Conservation (phyloP, 2,797 vertebrate species). For the Sebastes variabilis region DNA sequence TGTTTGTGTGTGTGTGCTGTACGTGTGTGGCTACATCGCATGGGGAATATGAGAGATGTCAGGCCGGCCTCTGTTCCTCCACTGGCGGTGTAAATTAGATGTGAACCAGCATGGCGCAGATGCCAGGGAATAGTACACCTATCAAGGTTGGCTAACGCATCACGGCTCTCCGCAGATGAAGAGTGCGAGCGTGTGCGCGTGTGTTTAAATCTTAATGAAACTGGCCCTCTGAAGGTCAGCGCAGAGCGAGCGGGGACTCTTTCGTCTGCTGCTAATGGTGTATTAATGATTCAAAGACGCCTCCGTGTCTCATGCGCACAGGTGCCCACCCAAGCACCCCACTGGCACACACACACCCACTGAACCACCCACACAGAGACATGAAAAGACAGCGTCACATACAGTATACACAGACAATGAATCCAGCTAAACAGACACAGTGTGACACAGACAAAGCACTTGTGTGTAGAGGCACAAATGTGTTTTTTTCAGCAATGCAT, state of each 20-base stretch:
- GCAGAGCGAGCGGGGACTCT: conserved; percentile 50
- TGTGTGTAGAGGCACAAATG: conserved; percentile 14
- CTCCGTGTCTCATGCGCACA: conserved; percentile 38
- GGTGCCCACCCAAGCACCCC: conserved; percentile 40
- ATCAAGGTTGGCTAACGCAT: conserved; percentile 68
- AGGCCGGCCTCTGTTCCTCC: conserved; percentile 53
- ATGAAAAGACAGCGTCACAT: conserved; percentile 13
- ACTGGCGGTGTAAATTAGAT: conserved; percentile 65
- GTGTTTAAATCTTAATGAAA: conserved; percentile 78
- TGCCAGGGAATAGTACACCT: conserved; percentile 60
- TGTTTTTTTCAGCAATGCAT: background rate
- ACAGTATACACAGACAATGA: conserved; percentile 35
- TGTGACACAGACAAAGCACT: conserved; percentile 36
- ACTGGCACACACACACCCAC: background rate
- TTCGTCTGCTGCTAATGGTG: conserved; percentile 72
- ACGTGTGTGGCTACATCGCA: conserved; percentile 25
- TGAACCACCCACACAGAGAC: conserved; percentile 7
- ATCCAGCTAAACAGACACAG: conserved; percentile 20
- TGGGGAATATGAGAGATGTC: conserved; percentile 63
- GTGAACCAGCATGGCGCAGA: conserved; percentile 64
- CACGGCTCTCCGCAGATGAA: conserved; percentile 52
- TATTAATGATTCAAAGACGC: conserved; percentile 79
- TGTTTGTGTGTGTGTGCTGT: background rate
- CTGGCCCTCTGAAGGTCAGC: conserved; percentile 75
- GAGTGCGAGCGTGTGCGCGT: conserved; percentile 13